These are phyloP conservation scores for Sturmia bella DNA, from an alignment of 2,888 invertebrate genomes.

Conservation along the genomic window DNA sequence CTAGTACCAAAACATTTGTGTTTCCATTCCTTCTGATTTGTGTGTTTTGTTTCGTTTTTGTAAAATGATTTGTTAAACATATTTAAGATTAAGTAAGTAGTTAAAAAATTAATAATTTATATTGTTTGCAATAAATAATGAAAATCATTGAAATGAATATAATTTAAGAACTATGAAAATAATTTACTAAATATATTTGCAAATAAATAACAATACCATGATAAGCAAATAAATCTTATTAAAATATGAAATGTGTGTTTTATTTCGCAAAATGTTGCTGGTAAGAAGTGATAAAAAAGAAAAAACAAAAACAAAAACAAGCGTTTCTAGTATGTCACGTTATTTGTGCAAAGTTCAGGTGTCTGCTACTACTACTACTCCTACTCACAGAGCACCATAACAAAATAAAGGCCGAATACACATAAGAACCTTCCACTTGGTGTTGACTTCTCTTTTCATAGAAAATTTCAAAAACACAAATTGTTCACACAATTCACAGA, in stretches of 20 bases:
- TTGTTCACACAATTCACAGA: no score
- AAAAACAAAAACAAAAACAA: background rate
- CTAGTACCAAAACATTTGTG: background rate
- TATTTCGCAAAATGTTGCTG: background rate
- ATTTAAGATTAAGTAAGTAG: slow-evolving; percentile 60
- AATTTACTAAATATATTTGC: slow-evolving; percentile 62
- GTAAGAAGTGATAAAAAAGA: background rate
- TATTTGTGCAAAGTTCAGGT: no score
- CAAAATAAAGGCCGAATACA: no score
- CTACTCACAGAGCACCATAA: no score
- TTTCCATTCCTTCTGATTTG: background rate
- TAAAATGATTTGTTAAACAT: slow-evolving; percentile 60
- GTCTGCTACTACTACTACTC: no score
- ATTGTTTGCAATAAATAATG: slow-evolving; percentile 66
- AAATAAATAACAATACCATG: slow-evolving; percentile 50
- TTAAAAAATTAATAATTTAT: slow-evolving; percentile 65
- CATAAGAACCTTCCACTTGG: no score
- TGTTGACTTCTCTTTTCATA: no score
- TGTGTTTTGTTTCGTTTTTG: slow-evolving; percentile 37
- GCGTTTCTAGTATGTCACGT: no score
- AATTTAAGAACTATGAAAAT: slow-evolving; percentile 60
- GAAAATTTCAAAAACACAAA: no score
- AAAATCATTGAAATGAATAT: slow-evolving; percentile 49
- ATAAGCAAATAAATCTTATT: slow-evolving; percentile 60
- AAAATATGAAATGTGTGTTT: background rate